These are phyloP conservation scores for Danio choprae DNA, from an alignment of 2,797 vertebrate genomes.

Conservation along the genomic window DNA sequence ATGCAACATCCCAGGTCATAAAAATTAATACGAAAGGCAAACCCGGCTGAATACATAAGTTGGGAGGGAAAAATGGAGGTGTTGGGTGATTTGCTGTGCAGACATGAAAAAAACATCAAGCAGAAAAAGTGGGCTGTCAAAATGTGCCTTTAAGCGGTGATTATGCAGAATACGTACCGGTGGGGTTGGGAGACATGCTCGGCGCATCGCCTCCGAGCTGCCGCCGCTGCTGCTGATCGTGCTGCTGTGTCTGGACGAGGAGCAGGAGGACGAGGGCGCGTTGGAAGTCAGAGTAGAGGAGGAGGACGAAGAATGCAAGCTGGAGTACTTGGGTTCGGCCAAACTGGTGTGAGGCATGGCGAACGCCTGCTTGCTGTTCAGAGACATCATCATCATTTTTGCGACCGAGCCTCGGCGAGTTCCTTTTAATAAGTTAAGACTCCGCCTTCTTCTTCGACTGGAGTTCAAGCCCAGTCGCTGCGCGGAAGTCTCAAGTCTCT, in stretches of 20 bases:
- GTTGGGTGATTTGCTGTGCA: constrained; percentile 94
- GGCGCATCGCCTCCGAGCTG: constrained; percentile 92
- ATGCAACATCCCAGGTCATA: constrained; percentile 94
- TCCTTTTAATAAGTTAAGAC: constrained; percentile 86
- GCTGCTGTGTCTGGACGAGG: constrained; percentile 86
- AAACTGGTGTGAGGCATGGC: constrained; percentile 90
- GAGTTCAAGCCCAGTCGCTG: constrained; percentile 74
- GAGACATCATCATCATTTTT: constrained; percentile 99
- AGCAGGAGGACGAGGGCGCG: constrained; percentile 83
- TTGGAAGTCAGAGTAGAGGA: constrained; percentile 81
- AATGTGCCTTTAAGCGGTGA: constrained; percentile 92
- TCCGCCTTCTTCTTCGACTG: constrained; percentile 76
- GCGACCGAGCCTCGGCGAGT: constrained; percentile 77
- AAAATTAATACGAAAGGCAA: constrained; percentile 93
- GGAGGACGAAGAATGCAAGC: constrained; percentile 86
- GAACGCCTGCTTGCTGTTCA: constrained; percentile 96
- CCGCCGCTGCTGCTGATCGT: constrained; percentile 79
- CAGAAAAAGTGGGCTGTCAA: constrained; percentile 89
- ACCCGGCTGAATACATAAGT: constrained; percentile 91
- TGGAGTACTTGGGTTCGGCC: constrained; percentile 92
- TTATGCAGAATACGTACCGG: constrained; percentile 96
- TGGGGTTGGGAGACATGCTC: constrained; percentile 95
- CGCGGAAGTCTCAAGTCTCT: constrained; percentile 73
- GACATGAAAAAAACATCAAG: constrained; percentile 97
- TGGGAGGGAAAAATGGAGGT: constrained; percentile 83